phyloP scores from a whole-genome alignment of 2,797 vertebrate species.

The Rhabdophis nuchalis region DNA sequence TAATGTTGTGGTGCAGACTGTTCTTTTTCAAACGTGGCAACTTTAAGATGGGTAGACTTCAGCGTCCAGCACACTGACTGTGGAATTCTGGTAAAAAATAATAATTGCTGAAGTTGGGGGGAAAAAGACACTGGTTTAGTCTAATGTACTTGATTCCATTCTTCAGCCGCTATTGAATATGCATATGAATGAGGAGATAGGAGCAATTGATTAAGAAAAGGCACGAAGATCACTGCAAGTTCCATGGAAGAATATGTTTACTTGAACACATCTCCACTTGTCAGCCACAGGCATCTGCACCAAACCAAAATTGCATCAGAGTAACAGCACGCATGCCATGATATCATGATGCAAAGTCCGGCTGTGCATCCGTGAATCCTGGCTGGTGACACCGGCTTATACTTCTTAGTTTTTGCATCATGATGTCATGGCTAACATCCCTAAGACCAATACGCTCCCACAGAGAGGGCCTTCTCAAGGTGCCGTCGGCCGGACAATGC shows the following conservation, averaged over 20 bases:
- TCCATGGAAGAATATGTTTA: background rate
- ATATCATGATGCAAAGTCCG: background rate
- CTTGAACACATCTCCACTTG: background rate
- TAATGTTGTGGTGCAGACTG: background rate
- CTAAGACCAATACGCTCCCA: too few relatives aligned
- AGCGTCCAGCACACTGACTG: background rate
- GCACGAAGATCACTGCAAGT: background rate
- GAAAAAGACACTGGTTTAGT: background rate
- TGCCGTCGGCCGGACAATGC: too few relatives aligned
- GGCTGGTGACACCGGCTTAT: background rate
- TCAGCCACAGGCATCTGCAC: background rate
- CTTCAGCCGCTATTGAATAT: background rate
- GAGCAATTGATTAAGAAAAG: background rate
- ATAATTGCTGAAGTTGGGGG: background rate
- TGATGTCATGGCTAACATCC: background rate
- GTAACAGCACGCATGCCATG: background rate
- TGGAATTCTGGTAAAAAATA: background rate
- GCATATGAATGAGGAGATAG: background rate
- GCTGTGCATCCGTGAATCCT: background rate
- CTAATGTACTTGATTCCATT: background rate
- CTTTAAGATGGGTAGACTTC: background rate
- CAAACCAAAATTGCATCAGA: background rate
- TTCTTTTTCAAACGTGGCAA: background rate
- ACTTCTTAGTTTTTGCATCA: background rate
- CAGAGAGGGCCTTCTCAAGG: too few relatives aligned